A percentile compares a stretch with the other conserved stretches of the same genome.
phyloP scores from a whole-genome alignment of 2,888 invertebrate genomes.

The Archips xylosteana region DNA sequence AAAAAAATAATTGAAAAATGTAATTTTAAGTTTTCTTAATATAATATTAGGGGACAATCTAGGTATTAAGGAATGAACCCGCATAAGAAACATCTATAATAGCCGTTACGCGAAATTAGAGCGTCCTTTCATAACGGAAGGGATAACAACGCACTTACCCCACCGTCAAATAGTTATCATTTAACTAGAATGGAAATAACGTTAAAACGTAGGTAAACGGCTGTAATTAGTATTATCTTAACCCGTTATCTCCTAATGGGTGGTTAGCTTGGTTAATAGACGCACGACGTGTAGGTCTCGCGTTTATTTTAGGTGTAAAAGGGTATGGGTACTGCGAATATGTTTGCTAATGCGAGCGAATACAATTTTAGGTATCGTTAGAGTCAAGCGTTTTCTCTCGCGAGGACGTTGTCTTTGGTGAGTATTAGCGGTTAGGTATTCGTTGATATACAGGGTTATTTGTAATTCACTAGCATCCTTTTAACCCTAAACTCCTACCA shows the following conservation, averaged over 20 bases:
- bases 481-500: too few species aligned
- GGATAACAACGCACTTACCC: conserved; percentile 46
- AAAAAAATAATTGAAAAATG: too few species aligned
- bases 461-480: too few species aligned
- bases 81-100: too few species aligned
- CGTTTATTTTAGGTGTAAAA: conserved; percentile 22
- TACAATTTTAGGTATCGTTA: neutral
- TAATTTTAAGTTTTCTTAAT: too few species aligned
- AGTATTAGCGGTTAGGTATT: too few species aligned
- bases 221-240: conserved; percentile 61
- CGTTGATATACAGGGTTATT: too few species aligned
- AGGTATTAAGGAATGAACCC: too few species aligned
- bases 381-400: neutral
- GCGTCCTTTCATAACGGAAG: conserved; percentile 36
- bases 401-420: too few species aligned
- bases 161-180: conserved; percentile 43
- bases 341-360: conserved; percentile 10
- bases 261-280: conserved; percentile 45
- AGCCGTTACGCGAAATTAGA: conserved; percentile 4
- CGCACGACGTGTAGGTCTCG: conserved; percentile 31
- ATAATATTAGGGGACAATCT: too few species aligned
- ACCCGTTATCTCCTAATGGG: conserved; percentile 57
- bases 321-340: conserved; percentile 26
- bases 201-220: conserved; percentile 48
- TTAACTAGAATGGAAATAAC: conserved; percentile 35